phyloP scores from a whole-genome alignment of 2,797 vertebrate genomes.

The Esox masquinongy region DNA sequence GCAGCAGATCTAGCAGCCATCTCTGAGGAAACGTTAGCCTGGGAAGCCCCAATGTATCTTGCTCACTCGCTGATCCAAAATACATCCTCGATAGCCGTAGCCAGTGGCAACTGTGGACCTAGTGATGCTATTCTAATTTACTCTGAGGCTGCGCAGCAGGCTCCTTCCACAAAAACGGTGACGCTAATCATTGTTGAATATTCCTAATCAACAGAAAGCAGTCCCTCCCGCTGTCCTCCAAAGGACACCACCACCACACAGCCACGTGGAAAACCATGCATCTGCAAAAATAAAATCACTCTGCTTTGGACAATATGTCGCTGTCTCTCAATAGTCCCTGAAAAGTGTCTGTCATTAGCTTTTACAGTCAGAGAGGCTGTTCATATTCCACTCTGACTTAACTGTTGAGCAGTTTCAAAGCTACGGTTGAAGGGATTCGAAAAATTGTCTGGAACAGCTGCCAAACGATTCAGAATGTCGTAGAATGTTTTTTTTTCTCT shows the following conservation, averaged over 20 bases:
- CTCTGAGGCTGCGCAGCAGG: not conserved
- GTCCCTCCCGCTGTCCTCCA: not conserved
- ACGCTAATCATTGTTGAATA: constrained; percentile 1
- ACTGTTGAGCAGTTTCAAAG: not conserved
- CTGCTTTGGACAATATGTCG: not conserved
- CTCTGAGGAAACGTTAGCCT: not conserved
- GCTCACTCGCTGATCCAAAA: not conserved
- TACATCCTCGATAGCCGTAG: not conserved
- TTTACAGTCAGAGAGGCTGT: not conserved
- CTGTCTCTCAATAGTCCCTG: not conserved
- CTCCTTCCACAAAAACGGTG: not conserved
- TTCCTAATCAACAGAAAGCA: not conserved
- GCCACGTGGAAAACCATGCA: not conserved
- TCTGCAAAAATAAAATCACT: not conserved
- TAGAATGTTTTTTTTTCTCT: too few relatives aligned
- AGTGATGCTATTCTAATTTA: not conserved
- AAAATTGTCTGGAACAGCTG: too few relatives aligned
- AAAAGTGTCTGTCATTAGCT: not conserved
- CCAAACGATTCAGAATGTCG: too few relatives aligned
- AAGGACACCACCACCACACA: not conserved
- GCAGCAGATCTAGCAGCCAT: not conserved
- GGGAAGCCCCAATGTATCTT: not conserved
- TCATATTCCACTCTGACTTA: not conserved
- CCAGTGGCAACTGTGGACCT: not conserved
- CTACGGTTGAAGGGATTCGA: too few relatives aligned